Evolutionary conservation across 2,113 vertebrate species (phyloP).

Genomic region (Grammomys surdaster): DNA sequence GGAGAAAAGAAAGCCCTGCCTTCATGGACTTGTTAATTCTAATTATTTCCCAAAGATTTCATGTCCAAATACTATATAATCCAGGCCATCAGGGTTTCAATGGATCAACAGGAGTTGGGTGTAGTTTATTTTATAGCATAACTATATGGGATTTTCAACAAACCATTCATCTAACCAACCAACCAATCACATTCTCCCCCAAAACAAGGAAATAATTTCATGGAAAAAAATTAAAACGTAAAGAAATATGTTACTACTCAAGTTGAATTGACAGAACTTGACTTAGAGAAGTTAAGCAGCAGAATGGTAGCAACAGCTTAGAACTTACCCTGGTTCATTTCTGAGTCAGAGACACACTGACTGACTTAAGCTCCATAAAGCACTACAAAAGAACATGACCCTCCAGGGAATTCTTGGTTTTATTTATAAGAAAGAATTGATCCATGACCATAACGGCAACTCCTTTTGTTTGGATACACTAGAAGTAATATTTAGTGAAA

Average conservation of each 20-base stretch:
- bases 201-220: conserved; percentile 11
- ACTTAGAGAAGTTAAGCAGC: background rate
- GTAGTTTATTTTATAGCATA: background rate
- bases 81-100: background rate
- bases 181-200: background rate
- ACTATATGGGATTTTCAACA: conserved; percentile 32
- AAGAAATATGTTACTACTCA: background rate
- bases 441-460: background rate
- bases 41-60: background rate
- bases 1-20: too few relatives aligned
- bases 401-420: background rate
- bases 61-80: background rate
- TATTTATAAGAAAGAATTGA: background rate
- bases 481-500: conserved; percentile 24
- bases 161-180: background rate
- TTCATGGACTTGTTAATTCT: background rate
- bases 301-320: background rate
- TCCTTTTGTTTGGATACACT: conserved; percentile 1
- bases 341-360: background rate
- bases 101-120: background rate
- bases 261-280: background rate
- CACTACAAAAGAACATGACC: background rate
- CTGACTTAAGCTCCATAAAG: background rate
- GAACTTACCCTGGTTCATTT: background rate
- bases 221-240: conserved; percentile 38